Conservation (phyloP, 2,888 invertebrate species). For the Brachyptera putata region DNA sequence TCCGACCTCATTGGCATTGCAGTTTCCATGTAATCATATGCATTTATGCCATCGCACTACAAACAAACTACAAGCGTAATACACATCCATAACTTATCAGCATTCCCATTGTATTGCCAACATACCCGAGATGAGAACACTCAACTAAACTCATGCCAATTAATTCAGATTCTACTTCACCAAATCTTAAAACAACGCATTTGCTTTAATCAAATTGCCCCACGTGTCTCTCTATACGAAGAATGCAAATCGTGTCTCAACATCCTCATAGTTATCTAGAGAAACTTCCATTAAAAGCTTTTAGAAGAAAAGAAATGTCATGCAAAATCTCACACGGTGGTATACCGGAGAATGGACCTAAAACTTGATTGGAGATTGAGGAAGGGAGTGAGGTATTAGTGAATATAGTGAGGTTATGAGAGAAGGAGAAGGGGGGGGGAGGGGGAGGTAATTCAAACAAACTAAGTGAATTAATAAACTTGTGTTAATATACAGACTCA, state of each 20-base stretch:
- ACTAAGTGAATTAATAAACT: conserved; percentile 22
- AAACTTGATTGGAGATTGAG: conserved; percentile 24
- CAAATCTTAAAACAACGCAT: conserved; percentile 12
- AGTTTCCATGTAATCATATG: background rate
- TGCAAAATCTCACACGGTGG: background rate
- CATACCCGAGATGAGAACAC: background rate
- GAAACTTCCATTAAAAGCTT: conserved; percentile 19
- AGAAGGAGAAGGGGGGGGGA: too few species aligned
- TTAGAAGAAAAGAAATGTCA: conserved; percentile 3
- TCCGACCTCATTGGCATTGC: background rate
- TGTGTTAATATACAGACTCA: conserved; percentile 23
- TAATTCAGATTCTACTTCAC: conserved; percentile 19
- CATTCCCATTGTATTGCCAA: conserved; percentile 5
- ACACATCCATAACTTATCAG: conserved; percentile 6
- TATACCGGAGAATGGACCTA: conserved; percentile 17
- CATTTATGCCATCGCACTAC: background rate
- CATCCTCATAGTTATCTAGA: too few species aligned
- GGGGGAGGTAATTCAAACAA: background rate
- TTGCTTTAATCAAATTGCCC: background rate
- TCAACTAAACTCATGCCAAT: background rate
- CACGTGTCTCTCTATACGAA: conserved; percentile 8
- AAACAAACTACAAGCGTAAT: background rate
- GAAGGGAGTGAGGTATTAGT: too few species aligned
- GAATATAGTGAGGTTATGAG: too few species aligned
- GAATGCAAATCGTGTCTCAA: conserved; percentile 16